These are phyloP conservation scores for Trachymyrmex septentrionalis DNA, from an alignment of 1,140 invertebrate genomes.

Conservation along the genomic window DNA sequence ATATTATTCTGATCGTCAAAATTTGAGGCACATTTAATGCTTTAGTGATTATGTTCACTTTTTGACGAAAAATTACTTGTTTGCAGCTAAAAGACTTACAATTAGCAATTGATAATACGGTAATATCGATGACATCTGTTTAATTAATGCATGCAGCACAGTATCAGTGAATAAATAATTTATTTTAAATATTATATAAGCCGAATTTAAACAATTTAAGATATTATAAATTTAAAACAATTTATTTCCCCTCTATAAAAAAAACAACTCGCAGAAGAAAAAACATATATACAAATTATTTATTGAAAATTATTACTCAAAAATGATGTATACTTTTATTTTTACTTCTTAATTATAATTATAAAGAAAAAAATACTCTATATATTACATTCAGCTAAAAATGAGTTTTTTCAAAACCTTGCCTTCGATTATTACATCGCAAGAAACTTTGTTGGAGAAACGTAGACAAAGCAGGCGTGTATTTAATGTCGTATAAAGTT, in stretches of 20 bases:
- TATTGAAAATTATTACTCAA: neutral
- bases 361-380: neutral
- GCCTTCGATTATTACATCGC: neutral
- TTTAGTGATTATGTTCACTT: neutral
- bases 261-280: neutral
- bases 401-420: neutral
- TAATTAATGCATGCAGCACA: neutral
- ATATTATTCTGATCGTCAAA: neutral
- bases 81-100: neutral
- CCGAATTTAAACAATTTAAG: neutral
- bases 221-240: neutral
- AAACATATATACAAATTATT: neutral
- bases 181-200: conserved; percentile 16
- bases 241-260: neutral
- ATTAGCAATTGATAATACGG: neutral
- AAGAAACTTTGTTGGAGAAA: conserved; percentile 5
- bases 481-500: conserved; percentile 32
- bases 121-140: neutral
- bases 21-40: neutral
- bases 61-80: neutral
- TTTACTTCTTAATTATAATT: neutral
- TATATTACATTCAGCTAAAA: neutral
- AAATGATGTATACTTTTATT: neutral
- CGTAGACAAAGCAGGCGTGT: neutral
- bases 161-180: neutral